These are phyloP conservation scores for Benitochromis conjunctus DNA, from an alignment of 2,113 vertebrate species.

Conservation along the genomic window DNA sequence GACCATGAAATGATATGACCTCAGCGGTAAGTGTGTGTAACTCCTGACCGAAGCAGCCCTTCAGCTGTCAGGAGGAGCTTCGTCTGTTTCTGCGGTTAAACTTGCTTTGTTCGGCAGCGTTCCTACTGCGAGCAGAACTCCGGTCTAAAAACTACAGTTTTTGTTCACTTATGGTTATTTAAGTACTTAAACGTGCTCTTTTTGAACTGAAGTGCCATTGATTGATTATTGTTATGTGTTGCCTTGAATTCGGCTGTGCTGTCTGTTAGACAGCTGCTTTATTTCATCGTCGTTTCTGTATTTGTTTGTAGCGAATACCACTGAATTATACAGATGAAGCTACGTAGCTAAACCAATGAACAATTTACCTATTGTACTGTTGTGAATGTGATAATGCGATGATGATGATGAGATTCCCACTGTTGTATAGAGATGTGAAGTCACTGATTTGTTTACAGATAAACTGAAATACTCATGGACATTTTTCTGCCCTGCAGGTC, in stretches of 20 bases:
- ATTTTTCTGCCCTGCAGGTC: no score
- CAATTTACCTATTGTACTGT: background rate
- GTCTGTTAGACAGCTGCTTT: background rate
- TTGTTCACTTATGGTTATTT: background rate
- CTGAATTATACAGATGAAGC: background rate
- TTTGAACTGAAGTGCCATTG: rapidly evolving
- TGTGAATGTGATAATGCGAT: no score
- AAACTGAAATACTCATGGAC: no score
- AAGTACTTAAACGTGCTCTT: rapidly evolving
- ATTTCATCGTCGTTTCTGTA: background rate
- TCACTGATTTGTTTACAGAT: background rate
- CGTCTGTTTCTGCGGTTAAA: background rate
- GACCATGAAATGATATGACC: no score
- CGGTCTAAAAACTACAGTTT: background rate
- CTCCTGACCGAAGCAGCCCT: no score
- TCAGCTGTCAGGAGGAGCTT: no score
- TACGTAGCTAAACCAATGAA: background rate
- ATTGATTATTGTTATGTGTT: background rate
- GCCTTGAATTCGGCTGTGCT: background rate
- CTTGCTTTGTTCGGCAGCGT: rapidly evolving
- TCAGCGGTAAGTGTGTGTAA: no score
- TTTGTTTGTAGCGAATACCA: background rate
- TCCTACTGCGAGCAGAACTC: background rate
- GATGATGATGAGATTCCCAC: background rate
- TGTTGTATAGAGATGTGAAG: background rate